Conservation (phyloP, 2,113 vertebrate species). For the Rutilus rutilus region DNA sequence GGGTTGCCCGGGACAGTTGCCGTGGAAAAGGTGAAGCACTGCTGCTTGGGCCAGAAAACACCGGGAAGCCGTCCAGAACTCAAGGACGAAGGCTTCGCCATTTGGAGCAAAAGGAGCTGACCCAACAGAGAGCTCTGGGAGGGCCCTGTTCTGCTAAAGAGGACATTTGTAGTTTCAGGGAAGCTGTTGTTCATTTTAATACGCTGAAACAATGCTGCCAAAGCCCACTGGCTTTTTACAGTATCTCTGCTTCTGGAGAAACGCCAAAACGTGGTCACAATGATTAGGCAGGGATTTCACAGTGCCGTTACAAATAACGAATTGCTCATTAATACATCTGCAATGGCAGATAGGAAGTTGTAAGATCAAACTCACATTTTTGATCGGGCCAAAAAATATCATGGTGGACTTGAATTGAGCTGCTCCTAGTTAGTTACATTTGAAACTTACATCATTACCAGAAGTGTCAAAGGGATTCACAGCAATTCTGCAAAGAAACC, state of each 20-base stretch:
- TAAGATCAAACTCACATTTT: neutral
- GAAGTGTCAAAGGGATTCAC: neutral
- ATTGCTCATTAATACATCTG: constrained; percentile 18
- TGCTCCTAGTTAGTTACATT: neutral
- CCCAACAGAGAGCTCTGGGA: constrained; percentile 42
- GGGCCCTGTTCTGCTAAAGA: constrained; percentile 37
- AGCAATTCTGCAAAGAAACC: neutral
- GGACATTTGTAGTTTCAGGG: constrained; percentile 40
- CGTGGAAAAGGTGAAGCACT: constrained; percentile 2
- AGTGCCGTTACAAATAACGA: neutral
- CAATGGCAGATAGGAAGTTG: neutral
- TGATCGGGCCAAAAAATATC: neutral
- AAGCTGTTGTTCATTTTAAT: constrained; percentile 32
- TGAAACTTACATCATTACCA: constrained; percentile 14
- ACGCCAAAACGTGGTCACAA: constrained; percentile 1
- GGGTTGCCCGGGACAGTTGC: neutral
- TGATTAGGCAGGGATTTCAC: constrained; percentile 32
- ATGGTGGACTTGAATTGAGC: neutral
- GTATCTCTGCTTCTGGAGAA: constrained; percentile 9
- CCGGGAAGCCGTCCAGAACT: constrained; percentile 39
- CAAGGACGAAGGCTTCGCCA: constrained; percentile 38
- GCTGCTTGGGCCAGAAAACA: constrained; percentile 34
- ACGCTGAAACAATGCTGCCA: constrained; percentile 35
- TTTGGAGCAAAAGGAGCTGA: constrained; percentile 39
- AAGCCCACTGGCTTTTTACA: constrained; percentile 34